Conservation (phyloP, 2,113 vertebrate species). For the Cranoglanis bouderius region DNA sequence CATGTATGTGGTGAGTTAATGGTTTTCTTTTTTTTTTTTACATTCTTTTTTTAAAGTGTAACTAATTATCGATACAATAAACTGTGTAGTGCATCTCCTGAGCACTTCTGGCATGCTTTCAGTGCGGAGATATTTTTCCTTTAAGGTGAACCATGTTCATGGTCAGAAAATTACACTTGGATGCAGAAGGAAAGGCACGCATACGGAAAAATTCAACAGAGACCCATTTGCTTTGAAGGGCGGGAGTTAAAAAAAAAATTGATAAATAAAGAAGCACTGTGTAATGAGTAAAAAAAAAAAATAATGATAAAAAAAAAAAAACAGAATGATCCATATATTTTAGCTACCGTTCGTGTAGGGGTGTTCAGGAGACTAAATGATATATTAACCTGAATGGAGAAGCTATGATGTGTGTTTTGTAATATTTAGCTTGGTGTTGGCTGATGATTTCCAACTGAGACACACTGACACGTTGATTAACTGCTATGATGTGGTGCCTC, state of each 20-base stretch:
- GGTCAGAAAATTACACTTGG: conserved; percentile 13
- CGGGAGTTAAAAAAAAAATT: background rate
- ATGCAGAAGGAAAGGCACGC: background rate
- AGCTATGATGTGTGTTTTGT: background rate
- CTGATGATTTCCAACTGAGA: conserved; percentile 1
- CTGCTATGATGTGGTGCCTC: background rate
- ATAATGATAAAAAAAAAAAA: background rate
- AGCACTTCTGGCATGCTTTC: conserved; percentile 15
- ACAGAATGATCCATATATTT: background rate
- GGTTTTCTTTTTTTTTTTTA: background rate
- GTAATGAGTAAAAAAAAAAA: background rate
- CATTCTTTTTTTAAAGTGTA: background rate
- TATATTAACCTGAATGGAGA: background rate
- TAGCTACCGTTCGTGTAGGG: background rate
- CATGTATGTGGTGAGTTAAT: background rate
- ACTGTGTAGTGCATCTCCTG: background rate
- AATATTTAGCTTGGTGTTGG: background rate
- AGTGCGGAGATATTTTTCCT: conserved; percentile 3
- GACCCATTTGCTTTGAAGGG: background rate
- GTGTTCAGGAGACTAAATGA: background rate
- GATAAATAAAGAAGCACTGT: background rate
- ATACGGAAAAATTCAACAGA: background rate
- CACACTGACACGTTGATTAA: background rate
- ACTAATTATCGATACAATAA: background rate
- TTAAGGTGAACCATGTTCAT: background rate